phyloP scores from a whole-genome alignment of 30 jellyfish, hydroid and myxozoan species.

The Sanderia malayensis region DNA sequence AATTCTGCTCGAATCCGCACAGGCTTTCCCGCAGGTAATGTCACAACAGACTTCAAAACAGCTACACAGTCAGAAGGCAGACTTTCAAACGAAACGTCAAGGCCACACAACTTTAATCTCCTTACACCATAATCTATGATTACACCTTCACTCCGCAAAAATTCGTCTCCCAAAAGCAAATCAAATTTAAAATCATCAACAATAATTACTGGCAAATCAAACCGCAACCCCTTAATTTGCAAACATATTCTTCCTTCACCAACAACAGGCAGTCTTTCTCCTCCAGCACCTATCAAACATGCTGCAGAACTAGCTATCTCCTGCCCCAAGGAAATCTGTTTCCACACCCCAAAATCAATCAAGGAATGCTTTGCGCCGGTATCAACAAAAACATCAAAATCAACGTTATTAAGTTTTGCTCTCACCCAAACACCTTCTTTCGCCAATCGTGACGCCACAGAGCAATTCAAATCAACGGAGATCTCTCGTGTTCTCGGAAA shows the following conservation, averaged over 20 bases:
- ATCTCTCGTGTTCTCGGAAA: slow-evolving; percentile 23
- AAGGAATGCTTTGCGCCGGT: slow-evolving; percentile 50
- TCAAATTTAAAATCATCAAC: slow-evolving; percentile 31
- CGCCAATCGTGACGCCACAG: slow-evolving; percentile 29
- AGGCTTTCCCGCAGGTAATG: slow-evolving; percentile 61
- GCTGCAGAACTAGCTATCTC: slow-evolving; percentile 12
- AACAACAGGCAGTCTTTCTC: too few relatives aligned
- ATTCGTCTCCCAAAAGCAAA: slow-evolving; percentile 51
- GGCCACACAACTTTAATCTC: neutral
- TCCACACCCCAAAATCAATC: slow-evolving; percentile 48
- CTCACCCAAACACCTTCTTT: slow-evolving; percentile 53
- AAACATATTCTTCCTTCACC: too few relatives aligned
- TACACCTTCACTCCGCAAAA: slow-evolving; percentile 31
- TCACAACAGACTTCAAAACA: slow-evolving; percentile 47
- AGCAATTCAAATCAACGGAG: slow-evolving; percentile 51
- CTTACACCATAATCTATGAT: slow-evolving; percentile 51
- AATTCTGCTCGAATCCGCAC: slow-evolving; percentile 59
- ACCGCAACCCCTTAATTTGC: neutral
- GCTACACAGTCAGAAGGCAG: slow-evolving; percentile 73
- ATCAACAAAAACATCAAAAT: slow-evolving; percentile 41
- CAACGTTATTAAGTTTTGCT: slow-evolving; percentile 27
- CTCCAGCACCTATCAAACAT: slow-evolving; percentile 26
- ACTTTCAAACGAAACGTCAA: slow-evolving; percentile 41
- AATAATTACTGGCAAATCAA: slow-evolving; percentile 18
- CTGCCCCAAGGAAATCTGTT: slow-evolving; percentile 3